phyloP scores from a whole-genome alignment of 2,113 vertebrate species.

The Romanogobio albipinnatus region DNA sequence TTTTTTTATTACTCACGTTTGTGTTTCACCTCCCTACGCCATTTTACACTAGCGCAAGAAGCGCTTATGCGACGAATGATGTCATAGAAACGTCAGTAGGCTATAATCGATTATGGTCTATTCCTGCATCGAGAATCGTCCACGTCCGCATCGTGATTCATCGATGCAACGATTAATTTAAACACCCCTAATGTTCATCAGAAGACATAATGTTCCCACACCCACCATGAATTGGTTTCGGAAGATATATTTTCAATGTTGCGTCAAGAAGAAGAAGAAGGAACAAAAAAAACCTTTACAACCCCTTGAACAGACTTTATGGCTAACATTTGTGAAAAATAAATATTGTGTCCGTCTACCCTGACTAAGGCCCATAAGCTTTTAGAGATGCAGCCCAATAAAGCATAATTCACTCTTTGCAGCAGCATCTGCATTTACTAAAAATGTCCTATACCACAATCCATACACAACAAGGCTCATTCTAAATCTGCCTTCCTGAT shows the following conservation, averaged over 20 bases:
- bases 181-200: neutral
- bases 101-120: too few relatives aligned
- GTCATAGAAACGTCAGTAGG: too few relatives aligned
- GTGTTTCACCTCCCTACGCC: too few relatives aligned
- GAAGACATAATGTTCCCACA: too few relatives aligned
- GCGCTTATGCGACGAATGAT: too few relatives aligned
- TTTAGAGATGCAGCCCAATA: neutral
- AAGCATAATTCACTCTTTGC: conserved; percentile 4
- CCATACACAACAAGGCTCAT: neutral
- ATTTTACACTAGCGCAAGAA: too few relatives aligned
- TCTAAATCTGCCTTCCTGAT: neutral
- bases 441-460: neutral
- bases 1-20: too few relatives aligned
- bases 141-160: too few relatives aligned
- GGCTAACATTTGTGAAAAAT: neutral
- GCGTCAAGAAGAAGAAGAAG: neutral
- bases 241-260: neutral
- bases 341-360: neutral
- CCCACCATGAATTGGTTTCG: neutral
- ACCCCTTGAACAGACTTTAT: neutral
- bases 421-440: neutral
- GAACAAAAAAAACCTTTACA: neutral
- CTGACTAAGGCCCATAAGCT: neutral
- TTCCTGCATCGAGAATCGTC: too few relatives aligned
- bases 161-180: too few relatives aligned